Conservation (phyloP, 2,888 invertebrate genomes). For the Acrobasis consociella region DNA sequence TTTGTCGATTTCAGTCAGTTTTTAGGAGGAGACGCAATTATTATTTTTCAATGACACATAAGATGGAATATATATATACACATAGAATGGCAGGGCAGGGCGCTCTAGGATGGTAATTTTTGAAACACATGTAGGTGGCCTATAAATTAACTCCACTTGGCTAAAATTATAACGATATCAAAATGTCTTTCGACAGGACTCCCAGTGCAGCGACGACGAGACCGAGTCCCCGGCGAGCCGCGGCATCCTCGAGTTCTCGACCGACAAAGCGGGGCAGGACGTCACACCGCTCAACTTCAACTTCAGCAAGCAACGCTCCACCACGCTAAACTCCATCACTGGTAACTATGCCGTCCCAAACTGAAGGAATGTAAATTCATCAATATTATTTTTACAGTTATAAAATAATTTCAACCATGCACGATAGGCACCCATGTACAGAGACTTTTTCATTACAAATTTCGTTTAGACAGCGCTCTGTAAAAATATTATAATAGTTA, state of each 20-base stretch:
- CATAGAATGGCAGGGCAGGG: too few species aligned
- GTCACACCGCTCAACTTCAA: slow-evolving; percentile 93
- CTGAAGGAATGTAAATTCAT: slow-evolving; percentile 22
- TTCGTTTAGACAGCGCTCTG: not conserved
- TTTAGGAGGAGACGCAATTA: too few species aligned
- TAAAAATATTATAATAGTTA: not conserved
- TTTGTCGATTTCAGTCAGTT: too few species aligned
- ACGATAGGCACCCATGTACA: slow-evolving; percentile 41
- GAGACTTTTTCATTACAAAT: not conserved
- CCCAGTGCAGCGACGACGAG: slow-evolving; percentile 78
- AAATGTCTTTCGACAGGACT: slow-evolving; percentile 56
- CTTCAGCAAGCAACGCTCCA: slow-evolving; percentile 87
- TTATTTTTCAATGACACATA: too few species aligned
- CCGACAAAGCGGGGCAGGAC: slow-evolving; percentile 93
- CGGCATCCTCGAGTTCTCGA: slow-evolving; percentile 91
- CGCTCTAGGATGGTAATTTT: too few species aligned
- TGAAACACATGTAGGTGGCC: too few species aligned
- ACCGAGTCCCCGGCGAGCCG: slow-evolving; percentile 83
- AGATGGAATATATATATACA: too few species aligned
- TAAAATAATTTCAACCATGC: slow-evolving; percentile 34
- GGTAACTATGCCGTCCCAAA: slow-evolving; percentile 67
- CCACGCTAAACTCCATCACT: slow-evolving; percentile 89
- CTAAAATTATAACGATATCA: not conserved
- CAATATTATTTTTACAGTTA: slow-evolving; percentile 35
- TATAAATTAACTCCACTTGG: too few species aligned